Evolutionary conservation across 2,888 invertebrate genomes (phyloP).

Genomic region (Trichacis sp.): DNA sequence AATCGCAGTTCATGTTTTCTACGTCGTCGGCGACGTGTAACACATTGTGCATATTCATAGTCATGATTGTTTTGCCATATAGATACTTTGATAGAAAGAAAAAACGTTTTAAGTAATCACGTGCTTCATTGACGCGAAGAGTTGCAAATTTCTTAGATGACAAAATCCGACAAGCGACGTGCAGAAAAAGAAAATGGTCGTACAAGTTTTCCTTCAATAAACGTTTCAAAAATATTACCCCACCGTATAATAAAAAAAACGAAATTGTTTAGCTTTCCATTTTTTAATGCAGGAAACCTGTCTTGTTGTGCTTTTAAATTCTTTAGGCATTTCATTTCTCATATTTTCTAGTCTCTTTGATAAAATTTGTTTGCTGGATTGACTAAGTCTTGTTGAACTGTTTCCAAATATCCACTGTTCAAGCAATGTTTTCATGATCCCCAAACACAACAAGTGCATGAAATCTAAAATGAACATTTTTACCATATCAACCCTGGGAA

Average conservation of each 20-base stretch:
- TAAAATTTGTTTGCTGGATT: background rate
- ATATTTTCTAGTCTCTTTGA: conserved; percentile 10
- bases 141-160: background rate
- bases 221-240: conserved; percentile 39
- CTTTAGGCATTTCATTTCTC: conserved; percentile 15
- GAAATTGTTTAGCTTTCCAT: conserved; percentile 37
- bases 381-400: background rate
- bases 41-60: background rate
- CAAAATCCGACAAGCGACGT: conserved; percentile 17
- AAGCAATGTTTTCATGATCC: conserved; percentile 27
- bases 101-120: background rate
- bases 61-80: background rate
- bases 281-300: conserved; percentile 16
- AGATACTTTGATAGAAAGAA: background rate
- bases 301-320: conserved; percentile 36
- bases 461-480: conserved; percentile 28
- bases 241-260: conserved; percentile 43
- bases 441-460: conserved; percentile 36
- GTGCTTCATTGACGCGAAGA: background rate
- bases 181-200: conserved; percentile 28
- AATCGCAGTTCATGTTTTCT: too few species aligned
- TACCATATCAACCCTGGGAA: conserved; percentile 32
- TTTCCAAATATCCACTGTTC: conserved; percentile 17
- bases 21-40: background rate
- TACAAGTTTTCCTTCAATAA: conserved; percentile 19